phyloP scores from a whole-genome alignment of 2,888 invertebrate species.

The Muschampia plurimacula region DNA sequence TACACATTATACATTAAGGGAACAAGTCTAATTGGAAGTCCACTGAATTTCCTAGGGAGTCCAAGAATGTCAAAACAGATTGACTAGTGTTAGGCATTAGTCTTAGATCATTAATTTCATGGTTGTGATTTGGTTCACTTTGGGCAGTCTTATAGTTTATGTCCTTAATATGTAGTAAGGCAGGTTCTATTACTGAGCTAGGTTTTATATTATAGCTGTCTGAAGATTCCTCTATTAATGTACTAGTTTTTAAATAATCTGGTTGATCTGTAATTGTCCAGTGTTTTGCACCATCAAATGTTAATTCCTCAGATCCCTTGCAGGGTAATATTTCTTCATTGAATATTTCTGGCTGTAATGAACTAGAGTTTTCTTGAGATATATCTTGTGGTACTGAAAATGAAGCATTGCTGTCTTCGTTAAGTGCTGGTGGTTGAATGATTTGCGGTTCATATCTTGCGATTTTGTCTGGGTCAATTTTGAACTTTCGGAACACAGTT shows the following conservation, averaged over 20 bases:
- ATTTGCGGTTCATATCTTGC: conserved; percentile 69
- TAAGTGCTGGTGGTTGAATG: conserved; percentile 64
- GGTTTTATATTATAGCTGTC: conserved; percentile 64
- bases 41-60: conserved; percentile 68
- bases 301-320: conserved; percentile 59
- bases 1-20: conserved; percentile 54
- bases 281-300: conserved; percentile 55
- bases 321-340: conserved; percentile 58
- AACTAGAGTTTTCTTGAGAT: conserved; percentile 15
- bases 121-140: conserved; percentile 44
- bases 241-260: conserved; percentile 54
- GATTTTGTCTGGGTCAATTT: conserved; percentile 72
- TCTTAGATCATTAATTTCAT: conserved; percentile 45
- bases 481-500: conserved; percentile 74
- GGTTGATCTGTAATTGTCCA: conserved; percentile 50
- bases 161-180: conserved; percentile 63
- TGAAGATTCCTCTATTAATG: conserved; percentile 60
- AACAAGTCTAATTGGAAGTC: conserved; percentile 79
- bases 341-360: conserved; percentile 54
- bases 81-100: conserved; percentile 59
- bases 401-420: conserved; percentile 42
- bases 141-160: conserved; percentile 46
- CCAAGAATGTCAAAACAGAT: conserved; percentile 77
- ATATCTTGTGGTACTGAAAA: conserved; percentile 21
- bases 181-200: conserved; percentile 63